Base-by-base conservation (phyloP, 1,140 invertebrate genomes). In the Mya arenaria region DNA sequence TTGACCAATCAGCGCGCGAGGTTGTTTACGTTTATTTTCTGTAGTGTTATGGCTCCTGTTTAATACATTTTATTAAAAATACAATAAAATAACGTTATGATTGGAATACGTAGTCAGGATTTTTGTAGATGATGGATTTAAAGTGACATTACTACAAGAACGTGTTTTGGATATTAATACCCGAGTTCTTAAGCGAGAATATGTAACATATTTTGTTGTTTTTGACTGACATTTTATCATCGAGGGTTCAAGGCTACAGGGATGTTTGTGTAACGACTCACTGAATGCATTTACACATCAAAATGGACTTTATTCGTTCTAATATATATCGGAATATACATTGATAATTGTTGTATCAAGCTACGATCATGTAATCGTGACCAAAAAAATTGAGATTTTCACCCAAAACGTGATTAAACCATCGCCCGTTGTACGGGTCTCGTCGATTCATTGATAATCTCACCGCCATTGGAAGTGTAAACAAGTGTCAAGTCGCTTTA, bases 21-120 rank as follows among this genome's bases (percentile, higher is more conserved):
- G 48, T 52, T 52, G 48, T 52, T 52, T 52, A 52, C 48, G 48
- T 52, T 52, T 52, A 52, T 52, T 52, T 52, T 52, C 48, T 52
- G 25, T 52, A 52, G 48, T 52, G 48, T 52, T 52, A 52, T 52
- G 48, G 48, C 48, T 52, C 48, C 48, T 23, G 25, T n/a, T 52
- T 52, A 52, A 52, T 52, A 1, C 48, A 17, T 52, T 52, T n/a
- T 23, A 52, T 52, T 52, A 52, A 52, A 23, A 52, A n/a, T n/a
- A 52, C 1, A n/a, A 4, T 52, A n/a, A n/a, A 17, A 52, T 23
- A n/a, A n/a, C 48, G 17, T 52, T 4, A 52, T 17, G 25, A 52
- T n/a, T 52, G 25, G 25, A n/a, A 52, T 48, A 52, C 25, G 25
- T 17, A 52, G 17, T 4, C 48, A 52, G 48, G 8, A 52, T 52